Conservation (phyloP, 1,140 invertebrate genomes). For the Drosophila lacertosa region DNA sequence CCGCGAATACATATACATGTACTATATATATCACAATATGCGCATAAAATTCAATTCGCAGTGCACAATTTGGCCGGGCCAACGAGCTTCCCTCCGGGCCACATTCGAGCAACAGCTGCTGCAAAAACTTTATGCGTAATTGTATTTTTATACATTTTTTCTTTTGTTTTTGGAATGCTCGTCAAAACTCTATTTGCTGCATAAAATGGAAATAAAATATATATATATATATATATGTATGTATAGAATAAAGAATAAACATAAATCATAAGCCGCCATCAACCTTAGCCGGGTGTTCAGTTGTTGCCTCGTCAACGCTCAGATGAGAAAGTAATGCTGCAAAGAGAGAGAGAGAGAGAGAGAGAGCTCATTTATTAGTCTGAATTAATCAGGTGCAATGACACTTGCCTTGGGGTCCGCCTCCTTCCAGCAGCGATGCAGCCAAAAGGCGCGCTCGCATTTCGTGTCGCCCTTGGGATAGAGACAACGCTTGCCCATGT, state of each 20-base stretch:
- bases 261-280: constrained; percentile 41
- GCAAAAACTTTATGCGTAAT: constrained; percentile 27
- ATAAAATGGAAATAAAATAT: constrained; percentile 6
- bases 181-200: constrained; percentile 22
- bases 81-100: neutral
- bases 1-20: too few species aligned
- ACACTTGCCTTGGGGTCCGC: constrained; percentile 61
- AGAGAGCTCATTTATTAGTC: too few species aligned
- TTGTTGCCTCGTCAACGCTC: constrained; percentile 22
- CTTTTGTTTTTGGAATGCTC: constrained; percentile 28
- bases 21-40: constrained; percentile 31
- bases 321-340: constrained; percentile 50
- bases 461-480: constrained; percentile 65
- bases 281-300: neutral
- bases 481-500: constrained; percentile 67
- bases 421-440: constrained; percentile 71
- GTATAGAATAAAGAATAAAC: constrained; percentile 14
- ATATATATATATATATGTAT: constrained; percentile 16
- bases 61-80: neutral
- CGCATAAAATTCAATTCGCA: constrained; percentile 5
- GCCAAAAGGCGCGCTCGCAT: constrained; percentile 71
- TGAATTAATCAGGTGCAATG: constrained; percentile 30
- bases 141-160: constrained; percentile 12
- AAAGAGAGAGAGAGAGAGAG: too few species aligned
- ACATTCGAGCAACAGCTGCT: constrained; percentile 58